A percentile compares a stretch with the other conserved stretches of the same genome.
Evolutionary conservation across 2,797 vertebrate genomes (phyloP).

Genomic region (Anableps anableps): DNA sequence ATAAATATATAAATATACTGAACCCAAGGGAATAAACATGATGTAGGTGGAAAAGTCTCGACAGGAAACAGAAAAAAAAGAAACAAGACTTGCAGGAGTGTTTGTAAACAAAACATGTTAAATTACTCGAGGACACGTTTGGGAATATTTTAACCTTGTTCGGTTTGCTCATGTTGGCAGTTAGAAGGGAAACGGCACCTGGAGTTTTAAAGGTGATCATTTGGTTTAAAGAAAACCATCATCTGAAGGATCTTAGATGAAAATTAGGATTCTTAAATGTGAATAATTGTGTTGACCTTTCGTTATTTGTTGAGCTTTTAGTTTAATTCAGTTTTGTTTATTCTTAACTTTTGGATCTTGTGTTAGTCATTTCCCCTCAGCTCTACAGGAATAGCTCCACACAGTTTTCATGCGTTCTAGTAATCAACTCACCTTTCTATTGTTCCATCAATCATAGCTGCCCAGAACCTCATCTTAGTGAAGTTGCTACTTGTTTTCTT

Average conservation of each 20-base stretch:
- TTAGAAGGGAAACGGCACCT: conserved; percentile 16
- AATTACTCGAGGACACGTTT: conserved; percentile 11
- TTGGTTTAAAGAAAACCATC: background rate
- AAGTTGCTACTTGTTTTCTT: too few species aligned
- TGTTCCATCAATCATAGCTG: too few species aligned
- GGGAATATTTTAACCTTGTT: conserved; percentile 33
- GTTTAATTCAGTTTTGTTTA: background rate
- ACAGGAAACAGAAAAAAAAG: conserved; percentile 9
- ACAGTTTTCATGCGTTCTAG: too few species aligned
- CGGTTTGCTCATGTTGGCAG: conserved; percentile 14
- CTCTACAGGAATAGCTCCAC: too few species aligned
- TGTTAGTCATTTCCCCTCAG: too few species aligned
- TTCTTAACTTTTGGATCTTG: too few species aligned
- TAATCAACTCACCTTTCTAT: too few species aligned
- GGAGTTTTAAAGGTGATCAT: conserved; percentile 3
- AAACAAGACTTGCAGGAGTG: conserved; percentile 7
- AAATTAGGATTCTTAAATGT: background rate
- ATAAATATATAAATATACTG: conserved; percentile 6
- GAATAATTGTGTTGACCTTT: background rate
- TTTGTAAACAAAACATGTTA: conserved; percentile 12
- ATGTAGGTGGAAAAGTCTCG: conserved; percentile 17
- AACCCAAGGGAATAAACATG: conserved; percentile 25
- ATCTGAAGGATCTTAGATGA: background rate
- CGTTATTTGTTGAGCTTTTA: background rate
- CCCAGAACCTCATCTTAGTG: too few species aligned